Evolutionary conservation across 2,888 invertebrate species (phyloP).

Genomic region (Spodoptera littoralis): DNA sequence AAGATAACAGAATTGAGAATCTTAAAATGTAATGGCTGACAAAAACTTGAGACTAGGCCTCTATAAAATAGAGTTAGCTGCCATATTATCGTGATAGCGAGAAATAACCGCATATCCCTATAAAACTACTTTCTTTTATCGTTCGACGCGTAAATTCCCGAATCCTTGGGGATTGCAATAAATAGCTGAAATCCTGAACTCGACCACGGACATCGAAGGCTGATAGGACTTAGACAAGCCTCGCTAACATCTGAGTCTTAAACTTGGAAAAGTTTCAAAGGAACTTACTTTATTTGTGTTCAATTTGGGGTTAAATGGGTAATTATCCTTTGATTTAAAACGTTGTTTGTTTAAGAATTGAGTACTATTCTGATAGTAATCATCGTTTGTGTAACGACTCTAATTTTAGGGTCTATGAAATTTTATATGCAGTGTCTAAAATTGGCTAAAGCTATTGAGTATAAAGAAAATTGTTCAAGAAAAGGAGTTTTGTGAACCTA

Average conservation of each 20-base stretch:
- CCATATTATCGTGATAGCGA: slow-evolving; percentile 54
- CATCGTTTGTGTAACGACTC: slow-evolving; percentile 15
- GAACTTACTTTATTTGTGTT: slow-evolving; percentile 41
- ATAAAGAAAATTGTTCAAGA: background rate
- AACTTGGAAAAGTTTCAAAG: slow-evolving; percentile 44
- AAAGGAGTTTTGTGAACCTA: background rate
- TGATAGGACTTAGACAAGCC: slow-evolving; percentile 75
- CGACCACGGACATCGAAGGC: slow-evolving; percentile 78
- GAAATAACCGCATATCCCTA: slow-evolving; percentile 57
- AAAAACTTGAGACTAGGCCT: slow-evolving; percentile 50
- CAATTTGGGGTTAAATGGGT: slow-evolving; percentile 33
- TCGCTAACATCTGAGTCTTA: slow-evolving; percentile 42
- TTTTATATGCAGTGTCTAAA: slow-evolving; percentile 13
- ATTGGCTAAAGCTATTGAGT: background rate
- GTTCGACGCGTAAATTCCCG: slow-evolving; percentile 80
- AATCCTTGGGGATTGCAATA: slow-evolving; percentile 84
- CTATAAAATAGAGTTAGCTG: slow-evolving; percentile 58
- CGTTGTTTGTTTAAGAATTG: slow-evolving; percentile 5
- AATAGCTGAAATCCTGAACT: slow-evolving; percentile 86
- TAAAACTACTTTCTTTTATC: slow-evolving; percentile 78
- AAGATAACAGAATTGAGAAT: slow-evolving; percentile 48
- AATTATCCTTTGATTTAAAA: slow-evolving; percentile 45
- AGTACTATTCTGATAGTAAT: slow-evolving; percentile 16
- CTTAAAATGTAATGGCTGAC: slow-evolving; percentile 46
- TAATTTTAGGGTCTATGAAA: slow-evolving; percentile 32